Percentiles rank a stretch among this genome's conserved stretches.
These are phyloP conservation scores for Columba livia DNA, from an alignment of 2,113 vertebrate genomes.

Conservation along the genomic window DNA sequence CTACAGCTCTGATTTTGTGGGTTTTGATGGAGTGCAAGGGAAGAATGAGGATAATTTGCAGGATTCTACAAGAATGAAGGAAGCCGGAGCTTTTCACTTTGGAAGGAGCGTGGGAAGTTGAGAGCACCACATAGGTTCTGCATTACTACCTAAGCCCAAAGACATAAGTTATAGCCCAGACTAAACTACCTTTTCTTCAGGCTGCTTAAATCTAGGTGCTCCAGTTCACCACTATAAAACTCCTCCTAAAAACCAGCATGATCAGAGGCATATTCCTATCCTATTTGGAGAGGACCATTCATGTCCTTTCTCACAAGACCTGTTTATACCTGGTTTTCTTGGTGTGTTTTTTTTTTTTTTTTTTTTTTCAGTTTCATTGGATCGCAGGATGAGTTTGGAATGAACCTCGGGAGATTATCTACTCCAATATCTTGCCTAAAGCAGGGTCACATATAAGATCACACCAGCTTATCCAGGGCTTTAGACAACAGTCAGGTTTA, in stretches of 20 bases:
- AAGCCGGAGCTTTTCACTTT: background rate
- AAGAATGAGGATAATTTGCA: background rate
- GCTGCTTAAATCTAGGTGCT: background rate
- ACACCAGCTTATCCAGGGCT: background rate
- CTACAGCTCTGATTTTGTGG: background rate
- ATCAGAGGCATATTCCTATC: background rate
- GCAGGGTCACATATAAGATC: background rate
- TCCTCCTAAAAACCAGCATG: background rate
- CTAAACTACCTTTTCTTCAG: background rate
- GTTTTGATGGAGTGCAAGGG: background rate
- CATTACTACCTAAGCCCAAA: background rate
- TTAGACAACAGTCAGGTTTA: background rate
- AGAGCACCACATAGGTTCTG: accelerated
- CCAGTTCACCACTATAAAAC: background rate
- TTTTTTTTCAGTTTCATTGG: background rate
- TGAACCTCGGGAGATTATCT: background rate
- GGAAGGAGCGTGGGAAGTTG: background rate
- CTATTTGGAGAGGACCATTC: background rate
- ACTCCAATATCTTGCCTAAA: background rate
- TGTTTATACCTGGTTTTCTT: background rate
- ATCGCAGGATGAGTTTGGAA: background rate
- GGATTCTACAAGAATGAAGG: background rate
- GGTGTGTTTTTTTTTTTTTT: background rate
- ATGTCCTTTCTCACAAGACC: background rate
- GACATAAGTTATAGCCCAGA: accelerated